phyloP scores from a whole-genome alignment of 2,888 invertebrate genomes.

The Agrotis clavis region DNA sequence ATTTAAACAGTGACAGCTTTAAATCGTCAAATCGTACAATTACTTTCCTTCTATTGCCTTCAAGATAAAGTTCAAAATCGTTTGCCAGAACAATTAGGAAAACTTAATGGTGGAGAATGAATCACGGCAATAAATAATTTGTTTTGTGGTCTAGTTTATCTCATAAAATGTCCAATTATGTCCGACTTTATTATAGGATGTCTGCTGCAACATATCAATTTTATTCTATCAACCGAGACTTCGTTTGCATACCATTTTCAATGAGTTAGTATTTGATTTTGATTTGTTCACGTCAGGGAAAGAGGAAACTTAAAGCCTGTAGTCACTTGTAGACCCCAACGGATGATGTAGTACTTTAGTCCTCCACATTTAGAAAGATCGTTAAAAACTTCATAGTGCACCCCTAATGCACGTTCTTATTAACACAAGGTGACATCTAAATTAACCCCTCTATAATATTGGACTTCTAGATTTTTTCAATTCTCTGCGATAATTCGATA shows the following conservation, averaged over 20 bases:
- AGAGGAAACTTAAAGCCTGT: no score
- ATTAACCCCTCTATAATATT: neutral
- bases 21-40: constrained; percentile 6
- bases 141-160: constrained; percentile 17
- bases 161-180: constrained; percentile 5
- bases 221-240: neutral
- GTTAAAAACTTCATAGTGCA: neutral
- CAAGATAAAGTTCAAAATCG: constrained; percentile 12
- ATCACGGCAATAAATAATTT: constrained; percentile 12
- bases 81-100: neutral
- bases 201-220: constrained; percentile 8
- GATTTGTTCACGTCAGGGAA: no score
- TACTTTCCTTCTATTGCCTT: constrained; percentile 1
- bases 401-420: neutral
- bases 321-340: no score
- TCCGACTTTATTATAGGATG: constrained; percentile 6
- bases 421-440: neutral
- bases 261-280: no score
- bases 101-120: constrained; percentile 25
- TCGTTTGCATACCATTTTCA: neutral
- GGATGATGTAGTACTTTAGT: no score
- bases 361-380: no score
- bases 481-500: no score
- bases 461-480: neutral
- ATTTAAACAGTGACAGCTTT: constrained; percentile 36